Evolutionary conservation across 2,888 invertebrate genomes (phyloP).

Genomic region (Drosophila fulvimacula): DNA sequence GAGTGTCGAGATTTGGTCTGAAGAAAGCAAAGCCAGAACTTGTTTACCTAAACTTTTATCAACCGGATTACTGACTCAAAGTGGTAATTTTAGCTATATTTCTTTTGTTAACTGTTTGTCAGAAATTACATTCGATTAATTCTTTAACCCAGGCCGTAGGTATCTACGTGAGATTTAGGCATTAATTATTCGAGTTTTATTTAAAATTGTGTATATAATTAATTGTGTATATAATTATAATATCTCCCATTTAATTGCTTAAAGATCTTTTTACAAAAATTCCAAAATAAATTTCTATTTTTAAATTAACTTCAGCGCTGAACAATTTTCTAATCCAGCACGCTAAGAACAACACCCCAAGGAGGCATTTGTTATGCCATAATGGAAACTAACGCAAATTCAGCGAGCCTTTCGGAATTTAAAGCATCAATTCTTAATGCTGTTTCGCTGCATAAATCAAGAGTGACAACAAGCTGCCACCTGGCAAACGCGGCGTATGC

Average conservation of each 20-base stretch:
- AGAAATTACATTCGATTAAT: neutral
- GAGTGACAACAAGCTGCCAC: constrained; percentile 35
- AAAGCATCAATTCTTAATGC: constrained; percentile 71
- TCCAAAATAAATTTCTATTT: neutral
- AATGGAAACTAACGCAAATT: constrained; percentile 44
- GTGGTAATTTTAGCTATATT: neutral
- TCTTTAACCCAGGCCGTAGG: neutral
- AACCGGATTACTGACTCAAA: neutral
- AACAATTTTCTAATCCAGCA: neutral
- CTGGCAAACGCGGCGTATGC: constrained; percentile 40
- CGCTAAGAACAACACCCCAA: constrained; percentile 32
- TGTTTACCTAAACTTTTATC: neutral
- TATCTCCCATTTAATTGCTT: neutral
- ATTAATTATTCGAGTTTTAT: too few relatives aligned
- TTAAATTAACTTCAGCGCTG: neutral
- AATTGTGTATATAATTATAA: too few relatives aligned
- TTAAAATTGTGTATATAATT: too few relatives aligned
- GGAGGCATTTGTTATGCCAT: constrained; percentile 47
- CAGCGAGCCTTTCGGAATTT: constrained; percentile 38
- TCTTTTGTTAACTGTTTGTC: neutral
- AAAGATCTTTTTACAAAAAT: neutral
- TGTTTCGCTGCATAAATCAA: constrained; percentile 66
- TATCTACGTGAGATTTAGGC: too few relatives aligned
- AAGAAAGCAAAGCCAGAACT: neutral
- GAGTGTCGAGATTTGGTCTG: neutral